phyloP scores from a whole-genome alignment of 2,888 invertebrate genomes.

The Schizotus pectinicornis region DNA sequence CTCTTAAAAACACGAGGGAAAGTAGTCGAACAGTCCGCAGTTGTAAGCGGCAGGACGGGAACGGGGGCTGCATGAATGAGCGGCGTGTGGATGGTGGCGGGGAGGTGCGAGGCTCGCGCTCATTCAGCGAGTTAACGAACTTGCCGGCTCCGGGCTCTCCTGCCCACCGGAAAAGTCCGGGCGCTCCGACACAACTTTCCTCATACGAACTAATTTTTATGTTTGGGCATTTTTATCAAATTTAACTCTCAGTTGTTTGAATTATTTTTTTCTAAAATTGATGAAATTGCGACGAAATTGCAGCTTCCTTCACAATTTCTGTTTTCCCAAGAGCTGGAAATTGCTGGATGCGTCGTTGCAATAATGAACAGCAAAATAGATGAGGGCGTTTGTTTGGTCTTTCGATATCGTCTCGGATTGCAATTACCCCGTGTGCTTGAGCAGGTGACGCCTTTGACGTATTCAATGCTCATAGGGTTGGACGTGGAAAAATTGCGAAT shows the following conservation, averaged over 20 bases:
- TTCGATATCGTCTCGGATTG: not conserved
- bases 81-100: constrained; percentile 35
- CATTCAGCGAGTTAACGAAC: constrained; percentile 51
- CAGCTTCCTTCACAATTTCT: no score
- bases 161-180: not conserved
- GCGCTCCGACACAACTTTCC: not conserved
- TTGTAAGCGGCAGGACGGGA: constrained; percentile 36
- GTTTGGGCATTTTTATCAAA: no score
- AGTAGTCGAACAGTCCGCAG: constrained; percentile 41
- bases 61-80: constrained; percentile 40
- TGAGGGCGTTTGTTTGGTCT: not conserved
- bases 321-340: no score
- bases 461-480: not conserved
- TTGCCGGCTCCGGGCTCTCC: constrained; percentile 30
- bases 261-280: no score
- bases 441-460: no score
- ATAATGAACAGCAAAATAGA: not conserved
- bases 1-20: constrained; percentile 54
- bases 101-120: constrained; percentile 36
- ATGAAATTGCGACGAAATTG: no score
- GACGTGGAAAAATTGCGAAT: not conserved
- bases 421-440: no score
- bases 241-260: no score
- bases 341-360: not conserved
- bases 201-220: no score